phyloP scores from a whole-genome alignment of 2,797 vertebrate genomes.

The Galaxias olidus region DNA sequence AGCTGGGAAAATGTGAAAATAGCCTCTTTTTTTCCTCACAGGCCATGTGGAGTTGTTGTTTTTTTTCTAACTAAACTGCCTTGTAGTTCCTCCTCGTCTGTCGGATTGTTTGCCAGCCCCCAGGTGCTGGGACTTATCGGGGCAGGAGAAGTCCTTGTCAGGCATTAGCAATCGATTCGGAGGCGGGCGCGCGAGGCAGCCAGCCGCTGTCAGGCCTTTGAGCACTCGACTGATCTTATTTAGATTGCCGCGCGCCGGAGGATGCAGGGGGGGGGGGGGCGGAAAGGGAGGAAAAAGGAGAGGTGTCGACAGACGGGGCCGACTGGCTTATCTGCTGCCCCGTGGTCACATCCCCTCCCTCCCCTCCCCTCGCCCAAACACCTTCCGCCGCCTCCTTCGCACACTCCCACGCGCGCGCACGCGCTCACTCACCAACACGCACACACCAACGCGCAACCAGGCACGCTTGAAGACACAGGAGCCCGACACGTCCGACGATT shows the following conservation, averaged over 20 bases:
- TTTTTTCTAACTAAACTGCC: no score
- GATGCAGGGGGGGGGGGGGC: constrained; percentile 48
- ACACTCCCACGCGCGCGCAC: background rate
- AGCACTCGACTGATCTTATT: constrained; percentile 69
- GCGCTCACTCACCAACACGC: background rate
- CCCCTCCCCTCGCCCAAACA: constrained; percentile 51
- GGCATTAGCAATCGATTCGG: constrained; percentile 67
- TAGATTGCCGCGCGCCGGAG: constrained; percentile 60
- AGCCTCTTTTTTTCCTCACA: no score
- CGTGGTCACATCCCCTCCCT: constrained; percentile 61
- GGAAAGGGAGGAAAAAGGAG: constrained; percentile 41
- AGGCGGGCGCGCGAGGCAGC: constrained; percentile 52
- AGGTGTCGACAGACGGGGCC: constrained; percentile 53
- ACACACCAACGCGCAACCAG: background rate
- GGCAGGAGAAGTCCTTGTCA: constrained; percentile 38
- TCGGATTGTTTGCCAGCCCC: constrained; percentile 6
- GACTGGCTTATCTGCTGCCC: constrained; percentile 69
- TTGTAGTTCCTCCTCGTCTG: no score
- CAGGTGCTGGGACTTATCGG: constrained; percentile 33
- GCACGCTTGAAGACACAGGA: background rate
- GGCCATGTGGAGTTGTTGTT: no score
- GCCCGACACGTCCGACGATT: background rate
- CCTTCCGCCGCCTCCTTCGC: no score
- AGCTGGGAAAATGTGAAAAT: no score
- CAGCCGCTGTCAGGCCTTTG: constrained; percentile 50